Base-by-base conservation (phyloP, 2,888 invertebrate genomes). In the Pheosia gnoma region DNA sequence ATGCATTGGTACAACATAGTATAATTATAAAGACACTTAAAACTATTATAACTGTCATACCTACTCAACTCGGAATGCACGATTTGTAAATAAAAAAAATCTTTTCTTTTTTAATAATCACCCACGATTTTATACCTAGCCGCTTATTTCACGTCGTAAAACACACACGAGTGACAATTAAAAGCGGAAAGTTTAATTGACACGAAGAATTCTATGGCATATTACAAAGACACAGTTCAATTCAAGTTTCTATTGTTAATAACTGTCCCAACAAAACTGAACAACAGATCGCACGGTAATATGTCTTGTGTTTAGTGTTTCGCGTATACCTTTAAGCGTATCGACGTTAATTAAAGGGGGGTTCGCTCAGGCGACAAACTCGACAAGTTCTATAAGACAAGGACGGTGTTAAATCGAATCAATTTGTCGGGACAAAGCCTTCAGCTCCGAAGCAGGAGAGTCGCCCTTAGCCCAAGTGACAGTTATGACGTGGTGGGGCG, bases 401-500 rank as follows among this genome's bases (percentile, higher is more conserved):
- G 76, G 61, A 63, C 66, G 75, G 72, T 79, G 81, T 81, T 83
- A 84, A 86, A 88, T 86, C 79, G 85, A 86, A 86, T 86, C 88
- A 86, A 88, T 90, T 89, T 87, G 80, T 87, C 81, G 83, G 77
- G 66, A 76, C 78, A 79, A 79, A 83, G 79, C 78, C 76, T 83
- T 80, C 77, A 71, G 68, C 68, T 63, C 62, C 65, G 63, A 70
- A 75, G 68, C 64, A 67, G 74, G 75, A 75, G 75, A 75, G 65
- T 74, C 75, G 69, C 80, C 82, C 80, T 80, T 72, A 80, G 80
- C 77, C 73, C 74, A 78, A 79, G 83, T 86, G 90, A 88, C 91
- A 89, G 91, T 93, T 93, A 93, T 93, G 93, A 93, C 89, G 84
- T 76, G 72, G 77, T 77, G 79, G 90, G 93, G 93, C 93, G 93